Evolutionary conservation across 30 jellyfish, hydroid and myxozoan genomes (phyloP), one percentile per base, ranked within the genome.

Genomic region (Hydra vulgaris): DNA sequence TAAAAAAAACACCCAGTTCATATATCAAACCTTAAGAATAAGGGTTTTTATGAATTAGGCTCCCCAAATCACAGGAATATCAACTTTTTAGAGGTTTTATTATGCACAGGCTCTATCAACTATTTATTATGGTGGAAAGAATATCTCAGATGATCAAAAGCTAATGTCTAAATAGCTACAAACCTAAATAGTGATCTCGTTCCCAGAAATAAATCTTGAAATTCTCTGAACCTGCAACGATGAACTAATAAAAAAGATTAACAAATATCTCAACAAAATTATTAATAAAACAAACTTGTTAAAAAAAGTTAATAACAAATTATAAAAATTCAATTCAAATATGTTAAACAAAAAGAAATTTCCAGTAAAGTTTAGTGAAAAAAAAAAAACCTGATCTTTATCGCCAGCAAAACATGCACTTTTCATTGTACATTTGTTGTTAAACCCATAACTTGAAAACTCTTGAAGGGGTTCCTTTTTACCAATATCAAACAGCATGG

Each of bases 351-450:
- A n/a, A n/a, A n/a, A n/a, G n/a, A n/a, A n/a, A n/a, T n/a, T n/a
- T n/a, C n/a, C n/a, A n/a, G n/a, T 19, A 56, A n/a, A 16, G 17
- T 19, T 69, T 69, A 5, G 27, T 5, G 15, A 69, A 69, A 3
- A 5, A 69, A 24, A 1, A 19, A 1, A 3, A 77, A 91, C 97
- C 96, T 91, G 89, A 53, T 91, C 97, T 17, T 85, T 81, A 69
- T 85, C 96, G 0, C 97, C 97, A 70, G 86, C 89, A 66, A 86
- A 91, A 73, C 96, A 86, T 20, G 97, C 92, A 72, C 95, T 91
- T 73, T 91, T 91, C 92, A 91, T 73, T 7, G 97, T 91, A 77
- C 97, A 91, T 22, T 77, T 71, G 78, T 91, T 91, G 53, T 82
- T 77, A 78, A 81, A 90, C 18, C 81, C 93, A 7, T 87, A 80